Percentiles rank a stretch among this genome's conserved stretches.
Evolutionary conservation across 2,888 invertebrate genomes (phyloP).

Genomic region (Pandemis corylana): DNA sequence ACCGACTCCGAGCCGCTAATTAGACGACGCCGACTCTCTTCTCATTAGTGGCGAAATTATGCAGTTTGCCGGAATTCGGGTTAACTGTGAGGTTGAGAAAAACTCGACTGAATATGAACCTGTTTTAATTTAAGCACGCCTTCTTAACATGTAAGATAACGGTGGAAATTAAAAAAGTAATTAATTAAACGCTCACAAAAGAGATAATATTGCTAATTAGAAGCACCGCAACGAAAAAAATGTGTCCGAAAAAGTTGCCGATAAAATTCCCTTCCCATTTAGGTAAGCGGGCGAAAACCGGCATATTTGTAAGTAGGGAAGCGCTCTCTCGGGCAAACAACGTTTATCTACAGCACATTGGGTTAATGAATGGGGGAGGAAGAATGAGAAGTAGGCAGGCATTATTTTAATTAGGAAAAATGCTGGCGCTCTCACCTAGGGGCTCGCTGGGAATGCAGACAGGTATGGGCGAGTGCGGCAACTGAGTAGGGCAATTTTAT

Average conservation of each 20-base stretch:
- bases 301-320: conserved; percentile 72
- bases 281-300: conserved; percentile 68
- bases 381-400: conserved; percentile 73
- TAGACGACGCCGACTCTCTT: conserved; percentile 79
- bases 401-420: conserved; percentile 84
- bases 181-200: conserved; percentile 62
- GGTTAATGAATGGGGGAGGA: conserved; percentile 79
- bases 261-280: conserved; percentile 68
- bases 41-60: conserved; percentile 84
- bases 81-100: conserved; percentile 75
- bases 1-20: conserved; percentile 78
- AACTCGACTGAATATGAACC: conserved; percentile 52
- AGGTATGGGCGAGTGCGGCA: conserved; percentile 27
- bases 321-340: conserved; percentile 72
- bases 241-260: conserved; percentile 62
- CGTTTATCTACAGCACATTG: conserved; percentile 82
- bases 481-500: conserved; percentile 35
- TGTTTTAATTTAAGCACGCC: conserved; percentile 11
- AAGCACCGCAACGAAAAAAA: conserved; percentile 54
- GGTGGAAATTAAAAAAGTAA: conserved; percentile 52
- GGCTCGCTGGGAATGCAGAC: conserved; percentile 47
- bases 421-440: conserved; percentile 63
- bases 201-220: conserved; percentile 43
- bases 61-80: conserved; percentile 81
- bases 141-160: conserved; percentile 11